Conservation (phyloP, 2,113 vertebrate genomes). For the Jaculus jaculus region DNA sequence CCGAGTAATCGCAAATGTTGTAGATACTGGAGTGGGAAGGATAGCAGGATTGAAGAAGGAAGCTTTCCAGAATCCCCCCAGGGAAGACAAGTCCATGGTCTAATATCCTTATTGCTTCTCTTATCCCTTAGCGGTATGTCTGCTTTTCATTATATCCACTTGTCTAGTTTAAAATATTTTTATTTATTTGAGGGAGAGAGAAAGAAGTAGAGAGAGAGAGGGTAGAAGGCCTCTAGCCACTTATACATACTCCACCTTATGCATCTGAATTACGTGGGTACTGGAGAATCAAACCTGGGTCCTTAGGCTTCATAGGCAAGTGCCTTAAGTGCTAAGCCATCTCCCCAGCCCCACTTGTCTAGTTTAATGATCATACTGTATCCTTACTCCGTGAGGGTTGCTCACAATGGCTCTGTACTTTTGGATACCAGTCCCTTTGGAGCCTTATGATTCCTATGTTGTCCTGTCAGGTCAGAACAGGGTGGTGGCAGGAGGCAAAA, state of each 20-base stretch:
- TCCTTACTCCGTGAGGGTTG: not conserved
- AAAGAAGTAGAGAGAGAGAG: too few species aligned
- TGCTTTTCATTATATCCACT: constrained; percentile 37
- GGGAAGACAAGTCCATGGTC: not conserved
- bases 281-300: too few species aligned
- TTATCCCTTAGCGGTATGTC: constrained; percentile 19
- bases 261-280: too few species aligned
- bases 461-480: not conserved
- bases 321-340: too few species aligned
- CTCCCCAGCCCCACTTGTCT: not conserved
- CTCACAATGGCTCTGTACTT: not conserved
- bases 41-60: not conserved
- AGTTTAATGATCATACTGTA: constrained; percentile 41
- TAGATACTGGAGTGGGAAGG: too few species aligned
- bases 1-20: not conserved
- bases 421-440: not conserved
- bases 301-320: too few species aligned
- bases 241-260: too few species aligned
- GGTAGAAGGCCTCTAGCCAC: too few species aligned
- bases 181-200: too few species aligned
- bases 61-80: constrained; percentile 25
- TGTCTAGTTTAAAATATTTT: too few species aligned
- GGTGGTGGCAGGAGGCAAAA: not conserved
- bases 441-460: not conserved
- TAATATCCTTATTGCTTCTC: constrained; percentile 33